Evolutionary conservation across 2,113 vertebrate genomes (phyloP).

Genomic region (Marmota flaviventris): DNA sequence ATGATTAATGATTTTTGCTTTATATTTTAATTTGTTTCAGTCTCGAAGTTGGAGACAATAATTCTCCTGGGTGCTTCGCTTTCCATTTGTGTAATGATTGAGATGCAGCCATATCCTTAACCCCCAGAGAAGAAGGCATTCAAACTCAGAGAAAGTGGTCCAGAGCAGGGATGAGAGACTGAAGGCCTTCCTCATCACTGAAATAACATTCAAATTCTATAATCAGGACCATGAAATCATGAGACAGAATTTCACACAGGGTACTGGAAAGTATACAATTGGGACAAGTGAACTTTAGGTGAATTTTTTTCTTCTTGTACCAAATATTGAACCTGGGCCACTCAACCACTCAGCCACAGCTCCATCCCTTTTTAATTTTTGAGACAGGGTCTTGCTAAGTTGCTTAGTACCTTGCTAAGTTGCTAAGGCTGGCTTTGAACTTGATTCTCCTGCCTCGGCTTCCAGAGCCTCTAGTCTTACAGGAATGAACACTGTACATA

Average conservation of each 20-base stretch:
- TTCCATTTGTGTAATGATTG: neutral
- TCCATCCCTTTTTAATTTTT: too few species aligned
- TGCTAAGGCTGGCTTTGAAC: too few species aligned
- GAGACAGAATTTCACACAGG: neutral
- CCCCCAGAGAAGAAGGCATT: too few species aligned
- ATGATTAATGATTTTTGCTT: neutral
- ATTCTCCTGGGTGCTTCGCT: neutral
- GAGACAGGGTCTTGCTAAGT: too few species aligned
- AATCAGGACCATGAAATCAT: neutral
- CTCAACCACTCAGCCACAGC: too few species aligned
- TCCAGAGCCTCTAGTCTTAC: too few species aligned
- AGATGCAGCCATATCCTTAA: neutral
- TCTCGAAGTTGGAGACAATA: neutral
- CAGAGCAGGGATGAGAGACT: neutral
- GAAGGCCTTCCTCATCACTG: neutral
- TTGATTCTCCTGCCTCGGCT: too few species aligned
- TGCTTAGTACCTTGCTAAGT: too few species aligned
- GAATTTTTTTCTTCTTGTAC: too few species aligned
- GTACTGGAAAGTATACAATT: neutral
- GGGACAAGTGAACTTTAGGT: neutral
- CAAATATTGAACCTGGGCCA: too few species aligned
- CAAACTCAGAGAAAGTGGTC: too few species aligned
- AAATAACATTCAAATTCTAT: neutral
- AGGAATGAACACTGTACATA: too few species aligned
- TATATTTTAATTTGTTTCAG: neutral